Evolutionary conservation across 2,888 invertebrate species (phyloP).

Genomic region (Spisula subtruncata): DNA sequence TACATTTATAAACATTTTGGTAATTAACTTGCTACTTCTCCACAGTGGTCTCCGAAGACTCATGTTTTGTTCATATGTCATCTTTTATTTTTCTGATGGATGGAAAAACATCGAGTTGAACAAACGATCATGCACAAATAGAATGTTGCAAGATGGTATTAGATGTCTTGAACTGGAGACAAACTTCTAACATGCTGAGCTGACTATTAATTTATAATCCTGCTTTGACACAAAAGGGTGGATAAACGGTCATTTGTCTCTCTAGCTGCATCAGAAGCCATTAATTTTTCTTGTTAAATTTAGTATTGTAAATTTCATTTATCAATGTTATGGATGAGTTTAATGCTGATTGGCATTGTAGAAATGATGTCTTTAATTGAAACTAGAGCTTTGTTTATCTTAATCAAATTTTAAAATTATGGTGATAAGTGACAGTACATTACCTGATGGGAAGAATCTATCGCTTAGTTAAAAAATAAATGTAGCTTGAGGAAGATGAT

Average conservation of each 20-base stretch:
- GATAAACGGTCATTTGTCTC: background rate
- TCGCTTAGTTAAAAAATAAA: too few relatives aligned
- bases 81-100: background rate
- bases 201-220: conserved; percentile 16
- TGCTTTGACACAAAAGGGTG: background rate
- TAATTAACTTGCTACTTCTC: background rate
- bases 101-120: background rate
- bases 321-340: too few relatives aligned
- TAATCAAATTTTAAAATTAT: too few relatives aligned
- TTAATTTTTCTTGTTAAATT: background rate
- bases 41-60: background rate
- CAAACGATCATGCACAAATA: background rate
- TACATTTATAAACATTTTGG: background rate
- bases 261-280: background rate
- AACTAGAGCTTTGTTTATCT: too few relatives aligned
- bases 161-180: background rate
- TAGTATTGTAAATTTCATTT: background rate
- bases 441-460: too few relatives aligned
- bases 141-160: background rate
- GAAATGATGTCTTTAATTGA: too few relatives aligned
- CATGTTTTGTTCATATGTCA: conserved; percentile 2
- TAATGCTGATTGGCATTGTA: too few relatives aligned
- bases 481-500: too few relatives aligned
- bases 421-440: too few relatives aligned
- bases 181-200: background rate